phyloP scores from a whole-genome alignment of 2,797 vertebrate species.

The Avahi laniger region DNA sequence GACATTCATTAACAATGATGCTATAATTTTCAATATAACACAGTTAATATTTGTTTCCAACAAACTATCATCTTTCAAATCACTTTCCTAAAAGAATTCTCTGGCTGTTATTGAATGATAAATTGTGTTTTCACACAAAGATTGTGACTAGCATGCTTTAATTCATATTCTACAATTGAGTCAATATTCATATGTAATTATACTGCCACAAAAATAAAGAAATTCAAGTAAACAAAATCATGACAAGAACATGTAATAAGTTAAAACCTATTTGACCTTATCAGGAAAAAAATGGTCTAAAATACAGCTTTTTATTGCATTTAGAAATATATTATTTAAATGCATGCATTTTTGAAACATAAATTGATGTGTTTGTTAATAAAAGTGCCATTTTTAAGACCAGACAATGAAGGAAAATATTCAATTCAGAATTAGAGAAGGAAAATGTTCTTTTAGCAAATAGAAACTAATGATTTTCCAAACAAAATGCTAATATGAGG shows the following conservation, averaged over 20 bases:
- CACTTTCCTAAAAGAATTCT: not conserved
- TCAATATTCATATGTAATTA: not conserved
- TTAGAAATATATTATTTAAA: not conserved
- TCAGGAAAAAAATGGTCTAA: not conserved
- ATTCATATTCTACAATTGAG: not conserved
- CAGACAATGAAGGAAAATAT: not conserved
- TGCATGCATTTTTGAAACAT: not conserved
- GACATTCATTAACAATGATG: not conserved
- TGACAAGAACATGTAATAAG: not conserved
- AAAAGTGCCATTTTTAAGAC: not conserved
- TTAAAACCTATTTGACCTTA: not conserved
- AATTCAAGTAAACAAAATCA: not conserved
- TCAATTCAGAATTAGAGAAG: not conserved
- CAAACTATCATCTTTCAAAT: not conserved
- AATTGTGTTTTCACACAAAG: not conserved
- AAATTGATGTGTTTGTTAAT: not conserved
- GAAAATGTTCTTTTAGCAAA: not conserved
- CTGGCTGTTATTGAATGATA: not conserved
- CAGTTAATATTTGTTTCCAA: slow-evolving; percentile 25
- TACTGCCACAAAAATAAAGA: not conserved
- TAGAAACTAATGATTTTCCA: not conserved
- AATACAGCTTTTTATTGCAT: not conserved
- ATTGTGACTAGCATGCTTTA: slow-evolving; percentile 15
- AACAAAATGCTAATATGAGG: not conserved
- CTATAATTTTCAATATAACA: not conserved